These are phyloP conservation scores for Polyodon spathula DNA, from an alignment of 2,113 vertebrate genomes.

Conservation along the genomic window DNA sequence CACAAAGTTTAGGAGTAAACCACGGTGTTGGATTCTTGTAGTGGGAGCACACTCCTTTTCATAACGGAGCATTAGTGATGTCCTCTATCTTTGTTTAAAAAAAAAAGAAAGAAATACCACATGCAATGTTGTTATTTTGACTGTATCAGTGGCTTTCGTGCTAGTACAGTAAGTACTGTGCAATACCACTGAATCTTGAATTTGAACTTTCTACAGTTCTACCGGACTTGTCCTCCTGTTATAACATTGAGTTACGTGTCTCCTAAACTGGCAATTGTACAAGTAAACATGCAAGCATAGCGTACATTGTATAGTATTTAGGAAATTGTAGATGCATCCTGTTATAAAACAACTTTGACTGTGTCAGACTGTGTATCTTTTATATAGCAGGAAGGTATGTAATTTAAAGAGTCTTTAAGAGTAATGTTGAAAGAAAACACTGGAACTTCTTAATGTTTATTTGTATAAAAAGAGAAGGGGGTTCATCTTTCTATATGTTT, in stretches of 20 bases:
- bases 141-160: too few species aligned
- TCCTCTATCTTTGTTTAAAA: too few species aligned
- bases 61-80: not conserved
- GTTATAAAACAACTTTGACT: constrained; percentile 58
- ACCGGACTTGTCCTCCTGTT: too few species aligned
- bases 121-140: too few species aligned
- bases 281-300: too few species aligned
- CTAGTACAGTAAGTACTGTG: too few species aligned
- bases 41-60: not conserved
- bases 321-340: constrained; percentile 34
- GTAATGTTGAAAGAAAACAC: constrained; percentile 13
- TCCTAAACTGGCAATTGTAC: too few species aligned
- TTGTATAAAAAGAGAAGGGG: constrained; percentile 30
- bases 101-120: too few species aligned
- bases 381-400: constrained; percentile 22
- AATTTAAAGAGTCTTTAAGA: constrained; percentile 20
- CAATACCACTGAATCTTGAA: too few species aligned
- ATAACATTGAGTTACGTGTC: too few species aligned
- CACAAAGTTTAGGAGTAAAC: constrained; percentile 14
- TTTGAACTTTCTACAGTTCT: too few species aligned
- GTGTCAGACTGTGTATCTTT: constrained; percentile 14
- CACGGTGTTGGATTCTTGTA: not conserved
- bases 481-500: constrained; percentile 20
- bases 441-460: constrained; percentile 24
- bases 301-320: constrained; percentile 19